phyloP scores from a whole-genome alignment of 2,113 vertebrate genomes.

The Brachirus orientalis region DNA sequence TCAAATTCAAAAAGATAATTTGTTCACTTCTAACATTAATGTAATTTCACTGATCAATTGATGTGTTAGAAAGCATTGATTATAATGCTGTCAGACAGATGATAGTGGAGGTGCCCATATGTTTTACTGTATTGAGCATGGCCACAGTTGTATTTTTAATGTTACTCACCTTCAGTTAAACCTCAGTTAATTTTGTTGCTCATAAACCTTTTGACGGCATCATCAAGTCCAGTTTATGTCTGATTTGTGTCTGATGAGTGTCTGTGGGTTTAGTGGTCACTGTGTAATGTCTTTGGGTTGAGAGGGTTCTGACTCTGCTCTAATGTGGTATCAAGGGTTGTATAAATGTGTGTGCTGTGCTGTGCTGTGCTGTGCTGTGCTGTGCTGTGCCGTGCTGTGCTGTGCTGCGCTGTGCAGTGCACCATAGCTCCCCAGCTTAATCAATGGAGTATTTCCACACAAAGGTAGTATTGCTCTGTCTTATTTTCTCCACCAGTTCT shows the following conservation, averaged over 20 bases:
- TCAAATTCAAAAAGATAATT: no score
- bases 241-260: constrained; percentile 55
- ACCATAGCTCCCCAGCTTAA: constrained; percentile 43
- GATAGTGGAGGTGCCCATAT: background rate
- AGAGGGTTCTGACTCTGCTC: constrained; percentile 34
- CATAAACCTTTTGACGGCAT: constrained; percentile 47
- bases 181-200: constrained; percentile 35
- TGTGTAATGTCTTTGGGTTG: constrained; percentile 48
- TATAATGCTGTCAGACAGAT: constrained; percentile 12
- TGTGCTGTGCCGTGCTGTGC: background rate
- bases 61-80: constrained; percentile 22
- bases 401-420: background rate
- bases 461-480: constrained; percentile 55
- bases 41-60: no score
- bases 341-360: constrained; percentile 18
- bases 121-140: constrained; percentile 1
- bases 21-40: no score
- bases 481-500: constrained; percentile 31
- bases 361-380: background rate
- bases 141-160: constrained; percentile 42
- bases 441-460: constrained; percentile 52
- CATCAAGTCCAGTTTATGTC: constrained; percentile 52
- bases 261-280: constrained; percentile 63
- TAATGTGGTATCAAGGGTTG: constrained; percentile 52
- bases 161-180: constrained; percentile 53